These are phyloP conservation scores for Campylomormyrus numenius DNA, from an alignment of 2,113 vertebrate species.

Conservation along the genomic window DNA sequence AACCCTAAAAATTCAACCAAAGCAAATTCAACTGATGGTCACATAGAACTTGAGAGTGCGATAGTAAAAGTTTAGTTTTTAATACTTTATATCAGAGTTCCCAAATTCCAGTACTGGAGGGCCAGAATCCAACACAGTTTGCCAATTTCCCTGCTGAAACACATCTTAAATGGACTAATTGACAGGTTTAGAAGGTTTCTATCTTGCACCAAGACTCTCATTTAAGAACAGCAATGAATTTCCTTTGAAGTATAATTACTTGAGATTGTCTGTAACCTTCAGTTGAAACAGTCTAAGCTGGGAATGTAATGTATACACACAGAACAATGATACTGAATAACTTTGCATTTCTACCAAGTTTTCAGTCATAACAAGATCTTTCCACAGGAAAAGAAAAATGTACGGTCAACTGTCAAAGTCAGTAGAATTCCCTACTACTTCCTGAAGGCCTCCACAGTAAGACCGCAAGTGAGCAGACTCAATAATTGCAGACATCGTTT, in stretches of 20 bases:
- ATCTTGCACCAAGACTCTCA: neutral
- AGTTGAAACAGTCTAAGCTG: neutral
- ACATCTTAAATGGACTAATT: neutral
- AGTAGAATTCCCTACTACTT: neutral
- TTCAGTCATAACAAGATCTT: neutral
- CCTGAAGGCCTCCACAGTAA: neutral
- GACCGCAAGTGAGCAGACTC: conserved; percentile 4
- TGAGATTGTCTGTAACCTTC: neutral
- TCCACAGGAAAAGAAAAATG: conserved; percentile 14
- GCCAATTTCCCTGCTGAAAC: neutral
- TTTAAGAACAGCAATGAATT: neutral
- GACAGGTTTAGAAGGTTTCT: neutral
- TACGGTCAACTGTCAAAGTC: neutral
- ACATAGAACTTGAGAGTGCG: neutral
- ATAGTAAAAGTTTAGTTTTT: neutral
- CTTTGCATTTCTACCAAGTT: conserved; percentile 6
- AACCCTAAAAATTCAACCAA: neutral
- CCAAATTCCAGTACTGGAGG: neutral
- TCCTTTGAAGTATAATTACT: neutral
- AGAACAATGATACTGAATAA: neutral
- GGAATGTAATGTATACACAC: neutral
- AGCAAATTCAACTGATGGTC: neutral
- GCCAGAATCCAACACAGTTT: neutral
- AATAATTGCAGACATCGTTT: neutral
- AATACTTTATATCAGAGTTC: neutral